Evolutionary conservation across 2,888 invertebrate genomes (phyloP).

Genomic region (Bedellia somnulentella): DNA sequence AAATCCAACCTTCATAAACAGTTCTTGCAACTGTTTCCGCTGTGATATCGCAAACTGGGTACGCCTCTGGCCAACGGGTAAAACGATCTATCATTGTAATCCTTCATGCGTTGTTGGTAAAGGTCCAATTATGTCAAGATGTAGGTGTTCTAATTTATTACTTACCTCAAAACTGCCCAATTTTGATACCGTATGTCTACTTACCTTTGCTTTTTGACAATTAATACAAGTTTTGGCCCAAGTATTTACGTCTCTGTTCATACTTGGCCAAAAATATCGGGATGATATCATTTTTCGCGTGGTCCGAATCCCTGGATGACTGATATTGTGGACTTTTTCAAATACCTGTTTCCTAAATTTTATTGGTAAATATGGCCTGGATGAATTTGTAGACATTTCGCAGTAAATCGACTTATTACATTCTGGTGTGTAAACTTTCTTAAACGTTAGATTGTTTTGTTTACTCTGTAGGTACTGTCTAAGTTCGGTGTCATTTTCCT

Average conservation of each 20-base stretch:
- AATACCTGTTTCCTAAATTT: neutral
- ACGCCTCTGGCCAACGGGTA: slow-evolving; percentile 10
- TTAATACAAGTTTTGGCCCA: slow-evolving; percentile 1
- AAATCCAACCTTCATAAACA: slow-evolving; percentile 10
- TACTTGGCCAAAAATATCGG: slow-evolving; percentile 3
- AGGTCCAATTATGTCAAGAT: slow-evolving; percentile 5
- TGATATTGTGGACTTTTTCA: slow-evolving; percentile 2
- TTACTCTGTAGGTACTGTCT: neutral
- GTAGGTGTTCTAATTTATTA: neutral
- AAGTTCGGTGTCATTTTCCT: slow-evolving; percentile 2
- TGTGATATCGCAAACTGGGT: slow-evolving; percentile 9
- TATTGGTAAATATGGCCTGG: slow-evolving; percentile 2
- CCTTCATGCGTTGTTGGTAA: slow-evolving; percentile 12
- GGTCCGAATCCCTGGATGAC: slow-evolving; percentile 3
- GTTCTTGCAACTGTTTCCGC: slow-evolving; percentile 15
- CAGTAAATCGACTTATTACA: slow-evolving; percentile 8
- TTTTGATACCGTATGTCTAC: neutral
- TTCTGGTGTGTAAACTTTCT: slow-evolving; percentile 5
- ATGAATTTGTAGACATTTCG: slow-evolving; percentile 9
- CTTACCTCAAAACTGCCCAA: neutral
- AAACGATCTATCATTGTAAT: slow-evolving; percentile 10
- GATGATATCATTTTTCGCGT: neutral
- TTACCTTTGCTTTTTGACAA: slow-evolving; percentile 4
- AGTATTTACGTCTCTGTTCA: slow-evolving; percentile 1
- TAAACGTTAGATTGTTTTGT: slow-evolving; percentile 3